These are phyloP conservation scores for Himalopsyche japonica DNA, from an alignment of 2,888 invertebrate species.

Conservation along the genomic window DNA sequence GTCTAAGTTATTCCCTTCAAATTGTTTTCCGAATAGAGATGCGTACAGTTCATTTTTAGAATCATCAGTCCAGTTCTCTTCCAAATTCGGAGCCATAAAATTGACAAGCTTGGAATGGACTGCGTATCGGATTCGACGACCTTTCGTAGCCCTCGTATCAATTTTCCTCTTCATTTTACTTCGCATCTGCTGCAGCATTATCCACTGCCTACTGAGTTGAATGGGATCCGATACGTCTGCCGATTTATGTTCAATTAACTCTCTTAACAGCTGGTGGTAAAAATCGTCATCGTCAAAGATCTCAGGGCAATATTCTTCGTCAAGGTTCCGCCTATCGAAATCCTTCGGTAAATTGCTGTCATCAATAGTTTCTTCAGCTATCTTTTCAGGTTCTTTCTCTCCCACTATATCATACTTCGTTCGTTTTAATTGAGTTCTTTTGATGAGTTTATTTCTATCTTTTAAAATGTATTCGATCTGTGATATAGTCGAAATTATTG, in stretches of 20 bases:
- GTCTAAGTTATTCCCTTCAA: conserved; percentile 49
- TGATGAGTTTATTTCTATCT: conserved; percentile 75
- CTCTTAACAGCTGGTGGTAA: conserved; percentile 89
- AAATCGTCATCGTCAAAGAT: conserved; percentile 98
- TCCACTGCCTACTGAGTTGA: conserved; percentile 86
- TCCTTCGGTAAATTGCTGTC: conserved; percentile 26
- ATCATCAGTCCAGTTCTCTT: conserved; percentile 72
- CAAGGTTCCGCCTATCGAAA: conserved; percentile 41
- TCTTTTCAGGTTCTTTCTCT: conserved; percentile 53
- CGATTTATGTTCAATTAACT: conserved; percentile 90
- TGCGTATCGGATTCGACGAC: conserved; percentile 84
- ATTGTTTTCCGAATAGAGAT: conserved; percentile 77
- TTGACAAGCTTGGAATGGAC: conserved; percentile 86
- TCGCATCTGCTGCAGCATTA: conserved; percentile 87
- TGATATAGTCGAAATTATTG: conserved; percentile 67
- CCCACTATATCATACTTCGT: conserved; percentile 74
- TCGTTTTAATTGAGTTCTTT: conserved; percentile 78
- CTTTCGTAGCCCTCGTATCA: conserved; percentile 93
- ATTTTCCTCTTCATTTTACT: conserved; percentile 91
- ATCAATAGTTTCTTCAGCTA: conserved; percentile 31
- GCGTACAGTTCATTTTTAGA: conserved; percentile 79
- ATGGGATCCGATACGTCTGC: conserved; percentile 81
- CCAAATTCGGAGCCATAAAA: conserved; percentile 83
- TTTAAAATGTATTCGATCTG: conserved; percentile 85
- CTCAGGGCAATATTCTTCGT: conserved; percentile 72